A percentile compares a stretch with the other conserved stretches of the same genome.
Evolutionary conservation across 2,113 vertebrate species (phyloP).

Genomic region (Noctilio leporinus): DNA sequence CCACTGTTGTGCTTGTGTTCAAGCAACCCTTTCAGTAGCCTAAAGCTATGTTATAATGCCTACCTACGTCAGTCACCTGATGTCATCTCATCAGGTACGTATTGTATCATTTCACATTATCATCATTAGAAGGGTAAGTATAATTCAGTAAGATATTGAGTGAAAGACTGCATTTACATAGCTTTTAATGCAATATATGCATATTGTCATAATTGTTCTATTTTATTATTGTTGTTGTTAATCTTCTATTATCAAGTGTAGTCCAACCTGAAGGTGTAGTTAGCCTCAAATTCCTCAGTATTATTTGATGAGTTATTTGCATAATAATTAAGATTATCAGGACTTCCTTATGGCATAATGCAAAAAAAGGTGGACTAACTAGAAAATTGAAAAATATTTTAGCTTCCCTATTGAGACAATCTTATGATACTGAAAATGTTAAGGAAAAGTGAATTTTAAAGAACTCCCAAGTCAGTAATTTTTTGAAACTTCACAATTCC

Average conservation of each 20-base stretch:
- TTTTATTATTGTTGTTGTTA: not conserved
- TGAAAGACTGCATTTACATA: not conserved
- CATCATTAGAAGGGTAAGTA: not conserved
- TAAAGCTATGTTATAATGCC: not conserved
- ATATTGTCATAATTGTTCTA: not conserved
- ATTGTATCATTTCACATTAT: not conserved
- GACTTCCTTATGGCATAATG: not conserved
- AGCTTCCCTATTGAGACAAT: not conserved
- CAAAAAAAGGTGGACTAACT: not conserved
- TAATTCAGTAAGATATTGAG: not conserved
- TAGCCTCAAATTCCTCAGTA: not conserved
- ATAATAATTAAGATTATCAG: not conserved
- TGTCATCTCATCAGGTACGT: not conserved
- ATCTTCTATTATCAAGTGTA: not conserved
- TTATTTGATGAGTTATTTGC: not conserved
- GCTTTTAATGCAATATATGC: not conserved
- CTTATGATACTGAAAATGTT: not conserved
- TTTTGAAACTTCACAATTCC: conserved; percentile 17
- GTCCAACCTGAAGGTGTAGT: not conserved
- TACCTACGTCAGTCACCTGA: not conserved
- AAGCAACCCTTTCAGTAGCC: not conserved
- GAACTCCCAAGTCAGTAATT: conserved; percentile 1
- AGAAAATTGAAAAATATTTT: not conserved
- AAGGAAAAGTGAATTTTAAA: not conserved
- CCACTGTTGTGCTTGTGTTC: not conserved